Evolutionary conservation across 2,113 vertebrate species (phyloP), one percentile per base, ranked within the genome.

Genomic region (Poecile atricapillus): DNA sequence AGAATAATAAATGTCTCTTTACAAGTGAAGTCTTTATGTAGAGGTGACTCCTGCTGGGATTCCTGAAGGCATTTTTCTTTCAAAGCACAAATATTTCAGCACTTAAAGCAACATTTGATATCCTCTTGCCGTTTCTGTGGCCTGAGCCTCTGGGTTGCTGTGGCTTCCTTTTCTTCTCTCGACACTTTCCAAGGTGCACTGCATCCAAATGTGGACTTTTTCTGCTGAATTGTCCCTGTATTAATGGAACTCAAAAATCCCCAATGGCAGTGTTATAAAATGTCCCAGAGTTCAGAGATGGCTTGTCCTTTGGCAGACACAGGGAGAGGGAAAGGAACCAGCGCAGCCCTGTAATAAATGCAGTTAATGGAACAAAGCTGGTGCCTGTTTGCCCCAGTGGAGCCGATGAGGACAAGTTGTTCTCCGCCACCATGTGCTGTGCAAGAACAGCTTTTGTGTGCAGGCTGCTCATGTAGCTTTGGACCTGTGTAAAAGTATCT

Each of bases 41-140:
- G 68, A 84, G 44, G 67, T 94, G 94, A 94, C 62, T 96, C 92
- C 91, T 96, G 89, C 94, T 96, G 93, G 7, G 73, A 81, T 96
- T 96, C 76, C 83, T 94, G 83, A 94, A 93, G 93, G 89, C 68
- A 20, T 96, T 96, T 97, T 97, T 95, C 92, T 77, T 96, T 96
- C 91, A 95, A 90, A 95, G 92, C 74, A 81, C 79, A 94, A 96
- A 95, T 94, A 90, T 88, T 85, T 97, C 84, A 68, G 89, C 87
- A 92, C 93, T 95, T 96, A 82, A 87, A 96, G 83, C 65, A 93
- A 65, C 76, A 93, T 93, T 96, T 93, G 88, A 94, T 96, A 88
- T 88, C 60, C 75, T 87, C 44, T 94, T 91, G 75, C 83, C 1
- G 0, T 80, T 94, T 64, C 70, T 52, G 63, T 3, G 43, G 69